phyloP scores from a whole-genome alignment of 2,113 vertebrate genomes.

The Synodontis membranacea region DNA sequence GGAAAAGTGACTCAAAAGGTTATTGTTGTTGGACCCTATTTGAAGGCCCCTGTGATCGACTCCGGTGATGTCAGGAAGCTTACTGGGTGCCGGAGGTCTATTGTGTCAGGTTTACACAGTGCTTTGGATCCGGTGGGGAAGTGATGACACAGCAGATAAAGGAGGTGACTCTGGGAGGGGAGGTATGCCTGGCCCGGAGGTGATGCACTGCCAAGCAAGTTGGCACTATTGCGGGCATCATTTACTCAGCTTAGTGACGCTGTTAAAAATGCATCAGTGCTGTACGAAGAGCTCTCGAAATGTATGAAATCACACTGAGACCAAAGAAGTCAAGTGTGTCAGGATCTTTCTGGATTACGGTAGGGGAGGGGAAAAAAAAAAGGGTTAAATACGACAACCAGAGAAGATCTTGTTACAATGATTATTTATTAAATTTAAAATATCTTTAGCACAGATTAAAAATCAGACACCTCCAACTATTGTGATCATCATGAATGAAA shows the following conservation, averaged over 20 bases:
- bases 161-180: constrained; percentile 40
- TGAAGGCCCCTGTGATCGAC: constrained; percentile 8
- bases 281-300: not conserved
- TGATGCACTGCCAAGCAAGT: constrained; percentile 33
- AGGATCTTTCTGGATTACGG: not conserved
- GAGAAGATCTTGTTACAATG: constrained; percentile 70
- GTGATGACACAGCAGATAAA: constrained; percentile 41
- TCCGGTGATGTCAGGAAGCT: constrained; percentile 44
- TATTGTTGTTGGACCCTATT: not conserved
- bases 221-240: constrained; percentile 22
- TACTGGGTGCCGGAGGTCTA: constrained; percentile 39
- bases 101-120: constrained; percentile 42
- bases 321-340: no score
- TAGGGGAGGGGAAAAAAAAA: no score
- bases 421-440: constrained; percentile 87
- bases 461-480: constrained; percentile 82
- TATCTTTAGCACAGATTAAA: constrained; percentile 85
- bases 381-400: constrained; percentile 6
- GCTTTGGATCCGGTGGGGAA: constrained; percentile 27
- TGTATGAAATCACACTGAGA: not conserved
- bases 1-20: constrained; percentile 10
- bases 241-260: constrained; percentile 22
- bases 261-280: not conserved
- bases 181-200: constrained; percentile 21
- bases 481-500: constrained; percentile 74